A percentile compares a stretch with the other conserved stretches of the same genome.
phyloP scores from a whole-genome alignment of 2,113 vertebrate species.

The Neodon shergylaensis region DNA sequence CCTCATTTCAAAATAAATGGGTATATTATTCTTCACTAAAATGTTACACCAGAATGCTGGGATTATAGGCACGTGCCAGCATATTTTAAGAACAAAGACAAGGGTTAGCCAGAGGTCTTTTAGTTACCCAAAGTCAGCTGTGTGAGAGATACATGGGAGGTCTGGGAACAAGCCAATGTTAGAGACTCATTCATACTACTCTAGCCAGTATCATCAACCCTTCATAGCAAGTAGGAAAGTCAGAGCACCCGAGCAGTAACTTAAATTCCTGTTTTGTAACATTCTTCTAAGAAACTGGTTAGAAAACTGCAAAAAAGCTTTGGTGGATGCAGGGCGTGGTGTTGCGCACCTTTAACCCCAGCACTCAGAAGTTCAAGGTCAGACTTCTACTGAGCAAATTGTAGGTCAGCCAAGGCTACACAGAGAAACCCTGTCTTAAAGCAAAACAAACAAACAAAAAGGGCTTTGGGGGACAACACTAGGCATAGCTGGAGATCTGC shows the following conservation, averaged over 20 bases:
- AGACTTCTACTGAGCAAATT: not conserved
- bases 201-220: not conserved
- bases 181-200: not conserved
- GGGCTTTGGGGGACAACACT: not conserved
- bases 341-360: not conserved
- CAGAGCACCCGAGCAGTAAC: not conserved
- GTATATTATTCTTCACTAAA: not conserved
- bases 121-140: slow-evolving; percentile 37
- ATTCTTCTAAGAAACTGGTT: slow-evolving; percentile 12
- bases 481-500: not conserved
- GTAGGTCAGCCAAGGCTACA: not conserved
- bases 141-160: not conserved
- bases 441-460: not conserved
- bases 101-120: not conserved
- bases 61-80: not conserved
- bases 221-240: not conserved
- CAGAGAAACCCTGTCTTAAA: not conserved
- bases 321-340: not conserved
- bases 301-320: slow-evolving; percentile 6
- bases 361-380: not conserved
- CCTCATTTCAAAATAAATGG: slow-evolving; percentile 45
- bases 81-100: slow-evolving; percentile 57
- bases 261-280: slow-evolving; percentile 26
- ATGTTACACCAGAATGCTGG: not conserved
- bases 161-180: not conserved